Percentiles rank a stretch among this genome's conserved stretches.
These are phyloP conservation scores for Synergus itoensis DNA, from an alignment of 2,888 invertebrate genomes.

Conservation along the genomic window DNA sequence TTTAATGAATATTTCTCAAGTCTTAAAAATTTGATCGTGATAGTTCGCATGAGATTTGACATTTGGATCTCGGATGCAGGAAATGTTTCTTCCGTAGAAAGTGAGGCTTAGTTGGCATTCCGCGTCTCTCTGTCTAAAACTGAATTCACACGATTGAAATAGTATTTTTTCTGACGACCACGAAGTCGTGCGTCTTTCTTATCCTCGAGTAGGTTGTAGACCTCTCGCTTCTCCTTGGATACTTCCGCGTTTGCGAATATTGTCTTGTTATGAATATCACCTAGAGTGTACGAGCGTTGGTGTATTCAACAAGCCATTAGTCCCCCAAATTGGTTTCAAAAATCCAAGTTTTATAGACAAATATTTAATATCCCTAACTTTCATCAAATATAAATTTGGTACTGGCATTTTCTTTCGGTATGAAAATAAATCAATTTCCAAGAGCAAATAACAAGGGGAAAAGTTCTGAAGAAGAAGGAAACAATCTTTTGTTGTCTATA, in stretches of 20 bases:
- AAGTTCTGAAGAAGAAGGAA: too few species aligned
- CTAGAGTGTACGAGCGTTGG: neutral
- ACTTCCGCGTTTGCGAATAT: conserved; percentile 42
- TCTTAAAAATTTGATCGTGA: neutral
- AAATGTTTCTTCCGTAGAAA: neutral
- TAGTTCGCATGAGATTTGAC: neutral
- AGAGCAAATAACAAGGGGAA: too few species aligned
- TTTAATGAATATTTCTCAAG: neutral
- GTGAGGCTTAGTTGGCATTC: neutral
- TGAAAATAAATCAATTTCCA: too few species aligned
- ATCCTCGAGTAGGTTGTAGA: conserved; percentile 49
- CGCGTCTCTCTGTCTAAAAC: neutral
- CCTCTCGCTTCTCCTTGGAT: conserved; percentile 47
- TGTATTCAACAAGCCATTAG: neutral
- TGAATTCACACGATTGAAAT: neutral
- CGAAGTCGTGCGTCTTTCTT: conserved; percentile 18
- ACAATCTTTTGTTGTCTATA: too few species aligned
- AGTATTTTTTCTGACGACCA: conserved; percentile 1
- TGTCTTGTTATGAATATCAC: conserved; percentile 7
- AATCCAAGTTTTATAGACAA: neutral
- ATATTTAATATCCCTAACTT: neutral
- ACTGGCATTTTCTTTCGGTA: too few species aligned
- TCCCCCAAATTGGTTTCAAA: neutral
- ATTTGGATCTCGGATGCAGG: neutral
- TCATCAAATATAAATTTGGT: neutral